phyloP scores from a whole-genome alignment of 1,140 invertebrate species.

The Coenobita brevimanus region DNA sequence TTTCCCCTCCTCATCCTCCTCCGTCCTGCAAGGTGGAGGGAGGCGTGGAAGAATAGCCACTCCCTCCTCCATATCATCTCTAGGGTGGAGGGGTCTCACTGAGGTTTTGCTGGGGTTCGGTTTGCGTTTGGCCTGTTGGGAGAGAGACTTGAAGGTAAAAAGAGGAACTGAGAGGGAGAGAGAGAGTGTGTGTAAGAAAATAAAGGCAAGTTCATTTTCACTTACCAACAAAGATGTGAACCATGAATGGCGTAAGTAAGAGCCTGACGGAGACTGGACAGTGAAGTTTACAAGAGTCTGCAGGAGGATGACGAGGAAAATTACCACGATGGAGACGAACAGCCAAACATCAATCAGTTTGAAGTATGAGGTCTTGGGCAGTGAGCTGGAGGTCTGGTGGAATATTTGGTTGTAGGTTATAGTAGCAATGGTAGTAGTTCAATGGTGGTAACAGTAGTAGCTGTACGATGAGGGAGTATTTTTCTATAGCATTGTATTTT shows the following conservation, averaged over 20 bases:
- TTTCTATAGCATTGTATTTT: too few relatives aligned
- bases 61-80: too few relatives aligned
- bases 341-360: conserved; percentile 49
- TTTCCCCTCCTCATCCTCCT: too few relatives aligned
- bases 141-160: too few relatives aligned
- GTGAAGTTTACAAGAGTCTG: conserved; percentile 19
- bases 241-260: too few relatives aligned
- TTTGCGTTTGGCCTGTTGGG: too few relatives aligned
- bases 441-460: not conserved
- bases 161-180: too few relatives aligned
- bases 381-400: not conserved
- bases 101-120: too few relatives aligned
- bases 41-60: too few relatives aligned
- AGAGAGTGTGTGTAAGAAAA: too few relatives aligned
- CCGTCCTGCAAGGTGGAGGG: too few relatives aligned
- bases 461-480: not conserved
- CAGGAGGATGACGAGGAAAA: conserved; percentile 22
- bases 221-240: not conserved
- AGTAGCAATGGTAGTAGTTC: not conserved
- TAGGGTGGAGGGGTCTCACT: too few relatives aligned
- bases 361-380: conserved; percentile 47
- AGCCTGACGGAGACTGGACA: not conserved
- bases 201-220: not conserved
- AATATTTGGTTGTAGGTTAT: not conserved
- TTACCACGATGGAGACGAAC: conserved; percentile 41